Evolutionary conservation across 2,113 vertebrate species (phyloP).

Genomic region (Pipra filicauda): DNA sequence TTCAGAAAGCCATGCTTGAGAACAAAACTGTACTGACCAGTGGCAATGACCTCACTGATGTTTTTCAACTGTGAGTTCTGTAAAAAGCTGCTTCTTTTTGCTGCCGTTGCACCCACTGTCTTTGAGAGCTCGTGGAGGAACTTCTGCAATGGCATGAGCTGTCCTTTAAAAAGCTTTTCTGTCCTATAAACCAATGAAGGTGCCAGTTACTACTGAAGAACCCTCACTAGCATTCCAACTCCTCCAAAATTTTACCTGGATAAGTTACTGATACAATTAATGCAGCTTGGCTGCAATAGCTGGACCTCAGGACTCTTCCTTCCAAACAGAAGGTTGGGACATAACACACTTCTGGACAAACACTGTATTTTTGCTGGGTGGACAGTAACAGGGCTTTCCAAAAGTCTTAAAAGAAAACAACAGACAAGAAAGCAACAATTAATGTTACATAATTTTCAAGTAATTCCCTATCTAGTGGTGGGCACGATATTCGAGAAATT

Average conservation of each 20-base stretch:
- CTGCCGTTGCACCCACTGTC: not conserved
- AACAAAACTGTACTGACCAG: not conserved
- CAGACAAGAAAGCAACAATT: not conserved
- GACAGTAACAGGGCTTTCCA: not conserved
- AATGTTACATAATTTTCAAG: not conserved
- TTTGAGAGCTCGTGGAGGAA: not conserved
- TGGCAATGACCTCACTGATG: not conserved
- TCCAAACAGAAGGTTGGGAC: not conserved
- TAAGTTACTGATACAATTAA: not conserved
- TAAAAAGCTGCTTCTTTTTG: not conserved
- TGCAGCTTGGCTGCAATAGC: not conserved
- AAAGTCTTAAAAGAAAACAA: not conserved
- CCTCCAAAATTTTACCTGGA: not conserved
- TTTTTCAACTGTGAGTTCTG: not conserved
- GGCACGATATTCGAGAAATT: not conserved
- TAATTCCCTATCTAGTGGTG: accelerated
- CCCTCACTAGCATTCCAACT: not conserved
- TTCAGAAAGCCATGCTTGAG: not conserved
- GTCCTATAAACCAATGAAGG: not conserved
- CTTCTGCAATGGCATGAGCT: not conserved
- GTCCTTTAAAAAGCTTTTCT: not conserved
- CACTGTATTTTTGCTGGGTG: not conserved
- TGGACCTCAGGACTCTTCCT: not conserved
- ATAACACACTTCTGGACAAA: not conserved
- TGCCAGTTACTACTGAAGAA: not conserved